Evolutionary conservation across 2,113 vertebrate species (phyloP).

Genomic region (Pseudopipra pipra): DNA sequence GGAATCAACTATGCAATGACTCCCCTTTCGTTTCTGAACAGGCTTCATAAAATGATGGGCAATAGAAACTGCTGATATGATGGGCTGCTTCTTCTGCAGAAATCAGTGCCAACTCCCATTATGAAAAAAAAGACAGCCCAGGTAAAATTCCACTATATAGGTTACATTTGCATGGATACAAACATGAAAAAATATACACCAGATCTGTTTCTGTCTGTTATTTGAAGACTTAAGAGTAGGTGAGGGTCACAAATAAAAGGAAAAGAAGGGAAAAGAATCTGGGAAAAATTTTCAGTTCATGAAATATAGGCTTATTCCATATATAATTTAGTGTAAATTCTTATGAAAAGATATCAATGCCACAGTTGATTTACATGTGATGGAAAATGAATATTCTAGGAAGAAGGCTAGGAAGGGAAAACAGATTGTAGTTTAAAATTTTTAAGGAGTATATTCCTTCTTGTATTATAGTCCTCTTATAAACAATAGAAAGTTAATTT

Average conservation of each 20-base stretch:
- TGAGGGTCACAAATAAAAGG: background rate
- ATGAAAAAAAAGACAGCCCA: background rate
- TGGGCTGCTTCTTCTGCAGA: background rate
- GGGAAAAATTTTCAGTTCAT: background rate
- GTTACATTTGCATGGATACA: background rate
- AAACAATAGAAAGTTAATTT: background rate
- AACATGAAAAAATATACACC: background rate
- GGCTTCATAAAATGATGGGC: background rate
- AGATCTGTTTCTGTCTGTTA: background rate
- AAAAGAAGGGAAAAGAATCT: background rate
- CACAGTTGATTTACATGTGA: background rate
- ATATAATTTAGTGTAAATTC: background rate
- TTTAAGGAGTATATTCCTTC: background rate
- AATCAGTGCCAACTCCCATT: background rate
- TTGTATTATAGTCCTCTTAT: background rate
- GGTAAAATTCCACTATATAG: background rate
- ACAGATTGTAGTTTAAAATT: background rate
- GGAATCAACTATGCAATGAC: background rate
- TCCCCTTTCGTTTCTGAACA: background rate
- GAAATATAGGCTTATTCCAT: background rate
- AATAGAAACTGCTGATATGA: background rate
- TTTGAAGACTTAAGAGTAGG: background rate
- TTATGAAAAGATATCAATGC: background rate
- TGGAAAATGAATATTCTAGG: background rate
- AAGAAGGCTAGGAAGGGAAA: background rate